Evolutionary conservation across 2,797 vertebrate species (phyloP), one percentile per base, ranked within the genome.

Genomic region (Spatula clypeata): DNA sequence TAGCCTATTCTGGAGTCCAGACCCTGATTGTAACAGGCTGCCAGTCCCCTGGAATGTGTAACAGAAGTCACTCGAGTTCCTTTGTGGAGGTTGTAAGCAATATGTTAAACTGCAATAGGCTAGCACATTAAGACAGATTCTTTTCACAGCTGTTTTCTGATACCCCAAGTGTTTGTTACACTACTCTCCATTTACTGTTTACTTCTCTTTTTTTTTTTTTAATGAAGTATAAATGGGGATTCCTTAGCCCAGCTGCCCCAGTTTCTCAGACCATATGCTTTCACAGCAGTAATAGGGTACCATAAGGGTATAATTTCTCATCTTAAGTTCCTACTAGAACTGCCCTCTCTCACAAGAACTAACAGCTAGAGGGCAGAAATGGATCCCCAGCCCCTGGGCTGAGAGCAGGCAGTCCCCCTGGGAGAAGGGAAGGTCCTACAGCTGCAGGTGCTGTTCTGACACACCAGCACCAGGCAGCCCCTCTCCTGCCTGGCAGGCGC

Each of bases 51-150:
- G 98, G 97, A 99, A 98, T 98, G 97, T 98, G 98, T 98, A 98
- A 98, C 98, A 97, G 98, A 98, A 97, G 97, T 98, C 98, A 98
- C 98, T 98, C 98, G 95, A 97, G 96, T 97, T 93, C 97, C 97
- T 98, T 98, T 99, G 98, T 98, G 98, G 90, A 97, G 95, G 97
- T 98, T 98, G 98, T 98, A 99, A 98, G 98, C 98, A 99, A 99
- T 98, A 99, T 98, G 98, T 99, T 98, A 98, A 97, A 97, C 98
- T 97, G 97, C 98, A 98, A 96, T 96, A 97, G 97, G 97, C 98
- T 98, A 98, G 98, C 98, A 98, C 97, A 98, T 97, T 98, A 98
- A 98, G 98, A 98, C 97, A 98, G 98, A 98, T 98, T 98, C 97
- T 95, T 98, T 99, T 98, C 98, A 98, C 98, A 97, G 98, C 36